These are phyloP conservation scores for Meloidogyne exigua DNA, from an alignment of 1,140 invertebrate genomes.

Conservation along the genomic window DNA sequence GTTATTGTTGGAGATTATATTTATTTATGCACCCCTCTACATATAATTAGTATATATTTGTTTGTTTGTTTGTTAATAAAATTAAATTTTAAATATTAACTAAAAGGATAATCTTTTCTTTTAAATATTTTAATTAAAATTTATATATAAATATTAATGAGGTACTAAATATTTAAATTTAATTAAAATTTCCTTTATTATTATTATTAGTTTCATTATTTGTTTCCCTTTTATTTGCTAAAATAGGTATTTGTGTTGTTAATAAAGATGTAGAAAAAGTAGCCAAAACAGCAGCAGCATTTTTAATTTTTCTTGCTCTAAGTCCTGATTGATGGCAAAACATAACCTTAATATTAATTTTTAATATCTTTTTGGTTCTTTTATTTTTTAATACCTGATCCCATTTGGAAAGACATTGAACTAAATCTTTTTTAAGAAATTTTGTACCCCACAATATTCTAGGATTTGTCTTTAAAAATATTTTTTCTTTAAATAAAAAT, in stretches of 20 bases:
- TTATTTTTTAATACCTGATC: slow-evolving; percentile 42
- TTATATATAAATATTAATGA: too few species aligned
- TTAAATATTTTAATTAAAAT: too few species aligned
- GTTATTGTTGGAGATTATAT: too few species aligned
- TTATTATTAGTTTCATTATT: slow-evolving; percentile 3
- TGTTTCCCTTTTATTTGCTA: background rate
- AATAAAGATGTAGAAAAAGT: background rate
- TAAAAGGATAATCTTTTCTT: too few species aligned
- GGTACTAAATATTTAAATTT: background rate
- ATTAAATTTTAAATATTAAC: too few species aligned
- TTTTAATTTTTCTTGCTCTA: slow-evolving; percentile 56
- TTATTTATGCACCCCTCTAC: too few species aligned
- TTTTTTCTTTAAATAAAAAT: slow-evolving; percentile 16
- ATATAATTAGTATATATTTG: too few species aligned
- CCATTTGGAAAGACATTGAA: slow-evolving; percentile 62
- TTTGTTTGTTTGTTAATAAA: too few species aligned
- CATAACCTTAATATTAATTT: slow-evolving; percentile 38
- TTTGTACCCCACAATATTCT: slow-evolving; percentile 60
- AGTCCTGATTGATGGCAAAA: slow-evolving; percentile 61
- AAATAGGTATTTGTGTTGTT: background rate
- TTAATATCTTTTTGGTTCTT: too few species aligned
- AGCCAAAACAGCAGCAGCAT: slow-evolving; percentile 8
- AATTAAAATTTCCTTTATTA: slow-evolving; percentile 9
- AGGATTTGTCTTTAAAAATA: slow-evolving; percentile 42
- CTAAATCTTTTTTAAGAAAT: slow-evolving; percentile 60